Conservation (phyloP, 2,797 vertebrate genomes). For the Pyrrhura leucotis region DNA sequence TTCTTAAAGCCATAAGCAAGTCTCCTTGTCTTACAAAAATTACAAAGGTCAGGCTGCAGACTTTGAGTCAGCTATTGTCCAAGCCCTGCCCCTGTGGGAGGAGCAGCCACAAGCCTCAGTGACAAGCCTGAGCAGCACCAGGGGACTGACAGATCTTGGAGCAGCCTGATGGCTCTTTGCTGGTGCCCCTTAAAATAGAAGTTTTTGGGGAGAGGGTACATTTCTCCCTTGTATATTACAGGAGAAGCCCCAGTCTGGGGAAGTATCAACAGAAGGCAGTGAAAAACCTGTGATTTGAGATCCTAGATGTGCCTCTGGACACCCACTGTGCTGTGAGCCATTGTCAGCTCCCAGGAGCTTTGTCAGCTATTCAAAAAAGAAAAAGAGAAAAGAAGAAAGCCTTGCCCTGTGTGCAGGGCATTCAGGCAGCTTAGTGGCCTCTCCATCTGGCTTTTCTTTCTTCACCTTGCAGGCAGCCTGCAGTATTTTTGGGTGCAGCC, state of each 20-base stretch:
- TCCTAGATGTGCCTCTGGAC: not conserved
- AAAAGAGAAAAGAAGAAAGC: not conserved
- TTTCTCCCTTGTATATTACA: not conserved
- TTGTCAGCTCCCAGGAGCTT: not conserved
- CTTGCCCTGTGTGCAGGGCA: not conserved
- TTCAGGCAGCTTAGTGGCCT: not conserved
- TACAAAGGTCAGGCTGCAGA: not conserved
- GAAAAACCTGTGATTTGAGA: not conserved
- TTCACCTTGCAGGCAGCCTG: constrained; percentile 18
- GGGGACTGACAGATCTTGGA: rapidly evolving
- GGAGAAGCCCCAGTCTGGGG: not conserved
- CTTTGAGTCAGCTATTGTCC: not conserved
- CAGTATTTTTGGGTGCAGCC: constrained; percentile 45
- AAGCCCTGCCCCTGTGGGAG: not conserved
- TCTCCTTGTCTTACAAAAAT: constrained; percentile 25
- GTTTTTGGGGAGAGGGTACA: not conserved
- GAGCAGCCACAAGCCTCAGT: not conserved
- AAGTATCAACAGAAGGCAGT: not conserved
- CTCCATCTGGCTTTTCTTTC: constrained; percentile 2
- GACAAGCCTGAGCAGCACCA: not conserved
- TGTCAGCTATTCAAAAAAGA: not conserved
- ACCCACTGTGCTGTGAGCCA: not conserved
- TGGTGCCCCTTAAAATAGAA: not conserved
- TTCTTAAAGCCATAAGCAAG: constrained; percentile 21
- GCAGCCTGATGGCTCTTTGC: not conserved